Conservation (phyloP, 2,888 invertebrate species). For the Chaetogeoica ovagalla region DNA sequence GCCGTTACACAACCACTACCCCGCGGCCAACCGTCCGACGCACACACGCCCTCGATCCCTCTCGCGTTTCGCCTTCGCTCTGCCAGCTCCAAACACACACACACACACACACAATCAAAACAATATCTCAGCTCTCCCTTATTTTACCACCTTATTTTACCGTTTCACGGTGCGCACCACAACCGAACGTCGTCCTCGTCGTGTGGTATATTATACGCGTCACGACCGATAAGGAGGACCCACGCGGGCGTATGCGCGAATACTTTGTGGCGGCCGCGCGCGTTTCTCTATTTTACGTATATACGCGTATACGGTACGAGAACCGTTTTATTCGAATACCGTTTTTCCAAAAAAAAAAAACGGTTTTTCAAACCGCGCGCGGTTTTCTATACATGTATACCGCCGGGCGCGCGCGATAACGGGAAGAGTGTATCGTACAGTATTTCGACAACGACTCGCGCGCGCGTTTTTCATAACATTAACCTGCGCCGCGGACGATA, state of each 20-base stretch:
- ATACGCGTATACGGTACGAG: not conserved
- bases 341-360: not conserved
- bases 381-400: not conserved
- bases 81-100: conserved; percentile 9
- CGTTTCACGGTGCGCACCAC: not conserved
- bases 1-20: not conserved
- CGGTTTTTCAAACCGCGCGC: not conserved
- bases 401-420: no score
- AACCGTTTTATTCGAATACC: not conserved
- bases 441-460: not conserved
- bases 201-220: conserved; percentile 6
- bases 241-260: not conserved
- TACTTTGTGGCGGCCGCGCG: no score
- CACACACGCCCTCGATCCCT: conserved; percentile 39
- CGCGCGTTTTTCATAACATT: not conserved
- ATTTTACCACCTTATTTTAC: conserved; percentile 1
- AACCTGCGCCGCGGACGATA: no score
- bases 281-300: not conserved
- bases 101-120: conserved; percentile 32
- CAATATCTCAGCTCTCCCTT: conserved; percentile 34
- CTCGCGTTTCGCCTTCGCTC: conserved; percentile 10
- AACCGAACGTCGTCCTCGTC: not conserved
- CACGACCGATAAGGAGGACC: conserved; percentile 31
- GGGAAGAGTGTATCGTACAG: no score
- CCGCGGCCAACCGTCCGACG: not conserved